A percentile compares a stretch with the other conserved stretches of the same genome.
Evolutionary conservation across 2,113 vertebrate genomes (phyloP).

Genomic region (Gallinago undulata): DNA sequence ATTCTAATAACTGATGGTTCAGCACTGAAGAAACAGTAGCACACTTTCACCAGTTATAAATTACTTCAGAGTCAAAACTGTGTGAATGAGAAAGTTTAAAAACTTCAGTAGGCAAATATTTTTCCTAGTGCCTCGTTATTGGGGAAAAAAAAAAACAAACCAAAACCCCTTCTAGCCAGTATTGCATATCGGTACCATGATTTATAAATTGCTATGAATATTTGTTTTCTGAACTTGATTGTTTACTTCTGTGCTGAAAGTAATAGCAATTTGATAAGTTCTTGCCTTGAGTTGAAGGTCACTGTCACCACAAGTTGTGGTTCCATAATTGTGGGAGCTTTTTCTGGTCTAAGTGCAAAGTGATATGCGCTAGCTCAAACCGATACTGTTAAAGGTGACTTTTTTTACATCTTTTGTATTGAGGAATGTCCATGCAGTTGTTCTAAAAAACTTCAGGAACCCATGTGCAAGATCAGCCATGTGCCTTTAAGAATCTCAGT

Average conservation of each 20-base stretch:
- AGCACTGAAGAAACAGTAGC: not conserved
- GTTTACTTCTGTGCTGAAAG: not conserved
- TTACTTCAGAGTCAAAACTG: not conserved
- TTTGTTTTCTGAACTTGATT: not conserved
- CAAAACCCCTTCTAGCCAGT: not conserved
- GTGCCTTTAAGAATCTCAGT: not conserved
- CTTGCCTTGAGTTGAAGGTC: not conserved
- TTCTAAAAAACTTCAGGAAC: not conserved
- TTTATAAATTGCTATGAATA: not conserved
- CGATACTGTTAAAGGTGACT: not conserved
- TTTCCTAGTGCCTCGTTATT: not conserved
- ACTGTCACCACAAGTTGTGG: not conserved
- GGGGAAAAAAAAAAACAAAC: rapidly evolving
- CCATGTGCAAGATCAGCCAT: not conserved
- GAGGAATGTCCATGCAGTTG: not conserved
- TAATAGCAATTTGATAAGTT: not conserved
- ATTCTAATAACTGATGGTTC: not conserved
- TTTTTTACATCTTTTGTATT: not conserved
- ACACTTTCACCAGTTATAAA: not conserved
- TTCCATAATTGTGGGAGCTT: not conserved
- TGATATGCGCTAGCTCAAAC: not conserved
- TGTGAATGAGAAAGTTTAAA: not conserved
- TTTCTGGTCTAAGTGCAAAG: not conserved
- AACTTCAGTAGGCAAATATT: not conserved
- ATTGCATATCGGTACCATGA: not conserved